Percentiles rank a stretch among this genome's conserved stretches.
Evolutionary conservation across 1,140 invertebrate species (phyloP).

Genomic region (Pantala flavescens): DNA sequence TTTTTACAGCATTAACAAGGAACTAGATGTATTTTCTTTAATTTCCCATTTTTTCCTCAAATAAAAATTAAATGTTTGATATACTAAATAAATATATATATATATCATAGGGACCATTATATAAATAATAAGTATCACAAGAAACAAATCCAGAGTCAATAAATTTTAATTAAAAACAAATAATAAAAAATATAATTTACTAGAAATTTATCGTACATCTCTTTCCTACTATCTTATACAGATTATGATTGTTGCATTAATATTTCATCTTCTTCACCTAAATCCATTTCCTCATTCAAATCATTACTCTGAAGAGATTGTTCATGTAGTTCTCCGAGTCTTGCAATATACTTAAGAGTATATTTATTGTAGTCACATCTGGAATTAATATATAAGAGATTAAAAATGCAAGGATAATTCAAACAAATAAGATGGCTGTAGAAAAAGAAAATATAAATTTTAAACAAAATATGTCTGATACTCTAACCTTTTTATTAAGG

Average conservation of each 20-base stretch:
- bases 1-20: too few relatives aligned
- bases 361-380: conserved; percentile 76
- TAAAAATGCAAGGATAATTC: background rate
- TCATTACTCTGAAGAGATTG: conserved; percentile 14
- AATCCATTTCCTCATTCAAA: conserved; percentile 26
- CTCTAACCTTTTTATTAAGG: background rate
- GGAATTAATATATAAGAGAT: conserved; percentile 31
- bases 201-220: too few relatives aligned
- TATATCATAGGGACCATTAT: too few relatives aligned
- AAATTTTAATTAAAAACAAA: too few relatives aligned
- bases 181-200: too few relatives aligned
- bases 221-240: too few relatives aligned
- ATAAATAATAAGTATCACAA: too few relatives aligned
- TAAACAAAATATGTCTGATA: background rate
- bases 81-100: too few relatives aligned
- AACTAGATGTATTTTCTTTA: too few relatives aligned
- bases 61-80: too few relatives aligned
- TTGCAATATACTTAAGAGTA: conserved; percentile 52
- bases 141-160: too few relatives aligned
- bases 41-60: too few relatives aligned
- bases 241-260: background rate
- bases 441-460: background rate
- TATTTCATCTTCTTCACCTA: conserved; percentile 28
- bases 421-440: background rate
- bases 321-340: conserved; percentile 38